Percentiles rank a stretch among this genome's conserved stretches.
Evolutionary conservation across 2,797 vertebrate species (phyloP).

Genomic region (Acanthiza pusilla): DNA sequence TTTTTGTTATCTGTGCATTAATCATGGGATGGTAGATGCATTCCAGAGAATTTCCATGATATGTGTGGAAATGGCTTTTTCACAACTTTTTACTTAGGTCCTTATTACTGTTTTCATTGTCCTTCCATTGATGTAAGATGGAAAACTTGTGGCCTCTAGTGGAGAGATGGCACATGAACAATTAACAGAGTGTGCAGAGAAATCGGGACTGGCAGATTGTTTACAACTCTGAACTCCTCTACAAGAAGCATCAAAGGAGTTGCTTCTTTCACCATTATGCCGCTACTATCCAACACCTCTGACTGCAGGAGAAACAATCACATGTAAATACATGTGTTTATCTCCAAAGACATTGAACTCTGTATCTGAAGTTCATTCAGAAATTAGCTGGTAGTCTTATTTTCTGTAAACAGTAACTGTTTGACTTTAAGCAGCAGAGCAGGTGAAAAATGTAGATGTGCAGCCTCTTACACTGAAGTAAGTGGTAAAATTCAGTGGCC

Average conservation of each 20-base stretch:
- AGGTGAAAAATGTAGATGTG: neutral
- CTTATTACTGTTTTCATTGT: neutral
- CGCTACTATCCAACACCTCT: too few relatives aligned
- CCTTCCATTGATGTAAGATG: neutral
- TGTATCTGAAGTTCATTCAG: neutral
- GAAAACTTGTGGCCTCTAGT: conserved; percentile 28
- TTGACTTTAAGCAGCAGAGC: neutral
- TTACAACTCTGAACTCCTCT: too few relatives aligned
- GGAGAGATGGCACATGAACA: neutral
- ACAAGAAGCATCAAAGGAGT: too few relatives aligned
- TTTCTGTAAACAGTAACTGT: neutral
- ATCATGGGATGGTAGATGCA: neutral
- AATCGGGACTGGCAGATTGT: neutral
- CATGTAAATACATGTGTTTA: neutral
- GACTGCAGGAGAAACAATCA: neutral
- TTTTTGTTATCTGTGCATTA: neutral
- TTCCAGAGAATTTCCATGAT: neutral
- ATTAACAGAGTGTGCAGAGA: neutral
- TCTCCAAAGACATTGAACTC: neutral
- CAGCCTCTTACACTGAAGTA: neutral
- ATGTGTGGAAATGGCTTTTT: neutral
- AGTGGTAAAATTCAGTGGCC: neutral
- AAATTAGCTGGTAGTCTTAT: neutral
- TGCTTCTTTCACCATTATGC: too few relatives aligned
- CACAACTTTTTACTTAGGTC: neutral